Base-by-base conservation (phyloP, 2,113 vertebrate genomes). In the Tretioscincus oriximinensis region DNA sequence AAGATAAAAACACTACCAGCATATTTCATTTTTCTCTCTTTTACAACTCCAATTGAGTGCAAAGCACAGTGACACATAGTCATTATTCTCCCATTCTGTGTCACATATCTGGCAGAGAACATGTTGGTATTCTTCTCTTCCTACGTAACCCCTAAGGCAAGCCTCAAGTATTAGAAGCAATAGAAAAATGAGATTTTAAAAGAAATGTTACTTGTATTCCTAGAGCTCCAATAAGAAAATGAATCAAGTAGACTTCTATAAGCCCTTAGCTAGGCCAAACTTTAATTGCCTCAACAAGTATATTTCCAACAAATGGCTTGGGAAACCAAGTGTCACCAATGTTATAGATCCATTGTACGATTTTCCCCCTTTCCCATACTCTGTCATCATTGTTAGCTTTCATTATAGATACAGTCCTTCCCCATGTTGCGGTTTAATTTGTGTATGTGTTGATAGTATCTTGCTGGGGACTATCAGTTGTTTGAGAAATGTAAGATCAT, bases 61-160 rank as follows among this genome's bases (percentile, higher is more conserved):
- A 67, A 81, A 81, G 49, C 51, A 28, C 20, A 47, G 24, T 81
- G 72, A 68, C 72, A 81, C 18, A 67, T 54, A 66, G 73, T 81
- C 71, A 81, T 81, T 81, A 67, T 74, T 81, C 64, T 81, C 63
- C 26, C 73, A 28, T 63, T n/a, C n/a, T 26, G 28, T 67, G 66
- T 47, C n/a, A 68, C 54, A 78, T n/a, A 78, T 60, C 1, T 60
- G 26, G 58, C 72, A 81, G 49, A 81, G 47, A 2, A 8, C 16
- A 14, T 81, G 51, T 16, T 68, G 41, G 49, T 58, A 67, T 60
- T 29, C 26, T 60, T 76, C 79, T 75, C 31, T 70, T 14, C 11
- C 22, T 9, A 41, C 41, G 12, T 22, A 81, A 67, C 31, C 64
- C 72, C 64, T 24, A 20, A 61, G 80, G 80, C 80, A 81, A 67